Conservation (phyloP, 2,797 vertebrate genomes). For the Pristis pectinata region DNA sequence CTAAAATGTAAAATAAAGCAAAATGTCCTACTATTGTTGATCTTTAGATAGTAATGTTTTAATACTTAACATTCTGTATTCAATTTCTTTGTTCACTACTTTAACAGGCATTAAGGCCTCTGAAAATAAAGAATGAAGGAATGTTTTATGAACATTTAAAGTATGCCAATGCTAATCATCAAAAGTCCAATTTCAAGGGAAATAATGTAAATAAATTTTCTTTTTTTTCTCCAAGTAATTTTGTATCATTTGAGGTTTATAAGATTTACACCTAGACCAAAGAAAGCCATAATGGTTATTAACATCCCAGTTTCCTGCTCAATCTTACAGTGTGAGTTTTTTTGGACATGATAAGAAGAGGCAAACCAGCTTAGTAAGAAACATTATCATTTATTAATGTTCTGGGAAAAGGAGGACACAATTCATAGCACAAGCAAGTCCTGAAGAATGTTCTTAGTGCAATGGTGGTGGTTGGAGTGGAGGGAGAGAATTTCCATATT, state of each 20-base stretch:
- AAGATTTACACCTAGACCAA: neutral
- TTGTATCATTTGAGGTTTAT: neutral
- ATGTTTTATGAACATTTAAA: neutral
- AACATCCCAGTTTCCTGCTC: neutral
- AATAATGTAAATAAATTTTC: neutral
- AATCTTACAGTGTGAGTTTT: too few relatives aligned
- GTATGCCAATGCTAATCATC: neutral
- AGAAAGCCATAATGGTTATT: neutral
- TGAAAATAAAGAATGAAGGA: neutral
- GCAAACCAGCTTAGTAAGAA: too few relatives aligned
- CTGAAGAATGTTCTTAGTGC: too few relatives aligned
- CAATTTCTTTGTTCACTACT: neutral
- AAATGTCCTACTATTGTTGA: neutral
- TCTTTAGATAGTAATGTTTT: neutral
- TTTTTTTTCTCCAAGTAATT: neutral
- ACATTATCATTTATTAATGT: too few relatives aligned
- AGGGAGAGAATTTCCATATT: too few relatives aligned
- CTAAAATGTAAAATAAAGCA: neutral
- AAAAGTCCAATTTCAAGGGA: neutral
- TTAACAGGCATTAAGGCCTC: neutral
- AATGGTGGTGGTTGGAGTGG: too few relatives aligned
- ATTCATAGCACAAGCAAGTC: too few relatives aligned
- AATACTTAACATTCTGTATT: neutral
- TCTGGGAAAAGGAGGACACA: too few relatives aligned
- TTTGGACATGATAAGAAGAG: too few relatives aligned